A percentile compares a stretch with the other conserved stretches of the same genome.
phyloP scores from a whole-genome alignment of 2,113 vertebrate genomes.

The Eulemur macaco region DNA sequence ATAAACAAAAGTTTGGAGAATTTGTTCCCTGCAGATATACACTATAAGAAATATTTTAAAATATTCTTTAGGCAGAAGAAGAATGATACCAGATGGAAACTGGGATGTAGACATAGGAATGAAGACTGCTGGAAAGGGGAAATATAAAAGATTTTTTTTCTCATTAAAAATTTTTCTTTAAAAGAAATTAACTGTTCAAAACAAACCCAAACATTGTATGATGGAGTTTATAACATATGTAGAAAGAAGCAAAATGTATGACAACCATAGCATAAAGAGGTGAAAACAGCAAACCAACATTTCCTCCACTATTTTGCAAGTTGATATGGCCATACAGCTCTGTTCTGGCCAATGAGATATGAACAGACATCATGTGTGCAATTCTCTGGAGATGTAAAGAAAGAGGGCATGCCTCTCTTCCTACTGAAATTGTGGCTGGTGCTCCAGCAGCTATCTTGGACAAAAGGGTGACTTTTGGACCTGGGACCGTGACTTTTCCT shows the following conservation, averaged over 20 bases:
- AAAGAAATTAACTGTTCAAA: neutral
- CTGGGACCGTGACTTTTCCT: neutral
- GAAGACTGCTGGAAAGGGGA: neutral
- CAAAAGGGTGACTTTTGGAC: constrained; percentile 2
- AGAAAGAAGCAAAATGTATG: neutral
- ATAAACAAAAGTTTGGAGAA: neutral
- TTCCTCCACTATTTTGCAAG: neutral
- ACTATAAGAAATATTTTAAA: neutral
- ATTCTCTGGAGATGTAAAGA: neutral
- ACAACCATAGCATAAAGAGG: neutral
- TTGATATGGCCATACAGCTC: neutral
- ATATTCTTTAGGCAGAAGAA: neutral
- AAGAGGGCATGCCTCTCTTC: neutral
- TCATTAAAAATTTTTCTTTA: neutral
- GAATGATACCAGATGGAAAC: neutral
- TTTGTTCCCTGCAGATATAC: neutral
- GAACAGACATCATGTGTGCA: neutral
- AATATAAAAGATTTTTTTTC: neutral
- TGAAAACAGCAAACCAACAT: neutral
- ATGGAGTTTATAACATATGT: neutral
- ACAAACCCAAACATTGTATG: neutral
- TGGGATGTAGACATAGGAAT: neutral
- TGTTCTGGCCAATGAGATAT: neutral
- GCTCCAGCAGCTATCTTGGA: neutral
- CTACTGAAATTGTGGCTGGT: neutral